Conservation (phyloP, 2,888 invertebrate genomes). For the Macrophya alboannulata region DNA sequence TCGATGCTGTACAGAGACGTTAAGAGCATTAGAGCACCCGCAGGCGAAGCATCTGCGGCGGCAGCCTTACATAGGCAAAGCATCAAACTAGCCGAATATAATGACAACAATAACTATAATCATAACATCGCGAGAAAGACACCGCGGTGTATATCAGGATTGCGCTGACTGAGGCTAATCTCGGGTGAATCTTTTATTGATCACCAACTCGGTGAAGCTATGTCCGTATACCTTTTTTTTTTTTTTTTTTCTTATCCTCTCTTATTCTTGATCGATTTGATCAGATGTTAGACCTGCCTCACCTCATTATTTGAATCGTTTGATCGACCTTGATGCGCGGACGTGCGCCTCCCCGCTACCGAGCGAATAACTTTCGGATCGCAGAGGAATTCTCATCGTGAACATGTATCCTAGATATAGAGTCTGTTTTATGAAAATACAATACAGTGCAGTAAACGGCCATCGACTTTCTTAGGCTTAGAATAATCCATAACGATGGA, state of each 20-base stretch:
- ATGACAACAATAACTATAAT: slow-evolving; percentile 49
- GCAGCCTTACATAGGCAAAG: slow-evolving; percentile 54
- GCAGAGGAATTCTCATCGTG: not conserved
- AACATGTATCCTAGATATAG: not conserved
- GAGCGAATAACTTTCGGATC: not conserved
- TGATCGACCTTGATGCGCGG: slow-evolving; percentile 34
- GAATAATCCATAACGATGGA: slow-evolving; percentile 9
- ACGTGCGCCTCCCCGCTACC: not conserved
- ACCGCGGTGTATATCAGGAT: not conserved
- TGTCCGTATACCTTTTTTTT: not conserved
- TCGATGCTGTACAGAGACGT: slow-evolving; percentile 65
- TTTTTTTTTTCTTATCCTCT: not conserved
- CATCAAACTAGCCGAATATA: slow-evolving; percentile 55
- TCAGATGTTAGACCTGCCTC: slow-evolving; percentile 44
- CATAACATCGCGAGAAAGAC: slow-evolving; percentile 40
- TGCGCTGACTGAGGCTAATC: slow-evolving; percentile 41
- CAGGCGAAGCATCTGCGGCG: slow-evolving; percentile 53
- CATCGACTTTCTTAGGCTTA: not conserved
- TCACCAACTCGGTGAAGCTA: not conserved
- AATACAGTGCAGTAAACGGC: not conserved
- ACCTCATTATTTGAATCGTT: slow-evolving; percentile 36
- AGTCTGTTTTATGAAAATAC: not conserved
- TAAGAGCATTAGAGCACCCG: slow-evolving; percentile 56
- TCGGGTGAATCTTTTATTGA: slow-evolving; percentile 47
- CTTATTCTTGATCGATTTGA: slow-evolving; percentile 3